phyloP scores from a whole-genome alignment of 2,888 invertebrate genomes.

The Lithophane leautieri region DNA sequence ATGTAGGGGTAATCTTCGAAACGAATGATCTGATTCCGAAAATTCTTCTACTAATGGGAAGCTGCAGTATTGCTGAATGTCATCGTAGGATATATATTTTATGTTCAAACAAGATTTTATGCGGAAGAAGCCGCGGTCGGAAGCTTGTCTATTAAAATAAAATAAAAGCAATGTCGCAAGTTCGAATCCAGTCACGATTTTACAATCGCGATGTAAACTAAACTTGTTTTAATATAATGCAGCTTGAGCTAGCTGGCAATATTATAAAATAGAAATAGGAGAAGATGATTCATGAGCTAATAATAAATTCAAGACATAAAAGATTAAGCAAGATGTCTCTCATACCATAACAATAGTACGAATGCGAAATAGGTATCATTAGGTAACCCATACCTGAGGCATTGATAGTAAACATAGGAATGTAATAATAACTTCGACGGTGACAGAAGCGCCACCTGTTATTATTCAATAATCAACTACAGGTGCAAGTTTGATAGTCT shows the following conservation, averaged over 20 bases:
- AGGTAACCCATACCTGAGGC: constrained; percentile 11
- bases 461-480: background rate
- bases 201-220: constrained; percentile 21
- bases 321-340: constrained; percentile 18
- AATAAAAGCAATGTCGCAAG: constrained; percentile 17
- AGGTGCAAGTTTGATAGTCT: constrained; percentile 1
- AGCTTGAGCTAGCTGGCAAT: background rate
- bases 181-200: constrained; percentile 29
- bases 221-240: constrained; percentile 16
- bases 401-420: constrained; percentile 28
- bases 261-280: background rate
- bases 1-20: background rate
- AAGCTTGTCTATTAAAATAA: background rate
- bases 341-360: background rate
- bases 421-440: constrained; percentile 2
- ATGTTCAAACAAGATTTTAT: no score
- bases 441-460: constrained; percentile 46
- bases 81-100: no score
- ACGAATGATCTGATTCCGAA: background rate
- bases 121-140: no score
- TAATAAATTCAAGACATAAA: constrained; percentile 17
- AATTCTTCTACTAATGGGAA: background rate
- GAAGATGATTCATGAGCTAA: constrained; percentile 7
- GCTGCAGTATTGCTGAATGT: background rate
- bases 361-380: constrained; percentile 3